Evolutionary conservation across 2,113 vertebrate species (phyloP).

Genomic region (Corvus moneduloides): DNA sequence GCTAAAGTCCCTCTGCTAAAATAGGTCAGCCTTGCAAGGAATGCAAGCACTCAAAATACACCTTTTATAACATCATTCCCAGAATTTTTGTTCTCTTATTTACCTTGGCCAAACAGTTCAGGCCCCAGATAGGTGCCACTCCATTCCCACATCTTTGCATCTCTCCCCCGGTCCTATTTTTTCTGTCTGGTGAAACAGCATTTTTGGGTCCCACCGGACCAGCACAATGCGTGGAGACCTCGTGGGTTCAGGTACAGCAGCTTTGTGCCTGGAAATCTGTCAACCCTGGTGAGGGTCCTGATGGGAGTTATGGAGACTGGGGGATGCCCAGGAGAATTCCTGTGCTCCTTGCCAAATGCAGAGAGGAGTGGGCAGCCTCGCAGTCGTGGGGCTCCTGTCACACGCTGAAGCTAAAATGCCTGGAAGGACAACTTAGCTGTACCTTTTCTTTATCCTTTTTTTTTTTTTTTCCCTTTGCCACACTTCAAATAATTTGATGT

Average conservation of each 20-base stretch:
- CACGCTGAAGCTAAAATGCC: background rate
- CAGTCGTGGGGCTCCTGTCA: background rate
- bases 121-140: background rate
- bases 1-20: background rate
- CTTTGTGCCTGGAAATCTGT: background rate
- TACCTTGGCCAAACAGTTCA: background rate
- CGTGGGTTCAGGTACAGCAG: fast-evolving
- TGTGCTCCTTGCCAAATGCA: background rate
- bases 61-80: background rate
- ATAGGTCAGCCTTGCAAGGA: background rate
- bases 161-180: fast-evolving
- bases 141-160: fast-evolving
- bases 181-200: background rate
- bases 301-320: background rate
- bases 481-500: slow-evolving; percentile 20
- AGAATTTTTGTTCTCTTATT: background rate
- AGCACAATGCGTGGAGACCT: background rate
- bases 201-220: background rate
- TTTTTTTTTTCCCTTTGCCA: background rate
- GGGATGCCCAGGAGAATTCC: background rate
- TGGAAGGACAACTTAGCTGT: background rate
- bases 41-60: background rate
- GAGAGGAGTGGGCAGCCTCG: fast-evolving
- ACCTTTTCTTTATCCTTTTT: background rate
- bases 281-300: background rate